phyloP scores from a whole-genome alignment of 2,113 vertebrate genomes.

The Callionymus lyra region DNA sequence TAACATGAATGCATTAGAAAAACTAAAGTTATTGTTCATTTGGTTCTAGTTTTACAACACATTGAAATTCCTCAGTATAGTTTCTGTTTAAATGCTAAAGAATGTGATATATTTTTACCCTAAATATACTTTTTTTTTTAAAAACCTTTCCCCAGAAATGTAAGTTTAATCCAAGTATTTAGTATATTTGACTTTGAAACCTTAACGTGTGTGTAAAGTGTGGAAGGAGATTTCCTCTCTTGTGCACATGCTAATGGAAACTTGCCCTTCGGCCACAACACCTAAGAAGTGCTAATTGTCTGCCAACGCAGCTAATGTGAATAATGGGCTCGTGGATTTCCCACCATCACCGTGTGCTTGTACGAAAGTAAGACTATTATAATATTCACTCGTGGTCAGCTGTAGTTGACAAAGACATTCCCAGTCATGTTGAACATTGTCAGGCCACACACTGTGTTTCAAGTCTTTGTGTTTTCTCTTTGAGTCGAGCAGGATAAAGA shows the following conservation, averaged over 20 bases:
- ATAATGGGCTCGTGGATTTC: slow-evolving; percentile 21
- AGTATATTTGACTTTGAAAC: too few relatives aligned
- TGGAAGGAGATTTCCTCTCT: slow-evolving; percentile 36
- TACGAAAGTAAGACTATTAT: slow-evolving; percentile 1
- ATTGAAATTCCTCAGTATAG: too few relatives aligned
- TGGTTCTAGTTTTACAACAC: too few relatives aligned
- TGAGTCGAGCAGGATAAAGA: slow-evolving; percentile 20
- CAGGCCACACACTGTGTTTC: slow-evolving; percentile 35
- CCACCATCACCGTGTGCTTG: slow-evolving; percentile 11
- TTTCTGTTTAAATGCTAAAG: too few relatives aligned
- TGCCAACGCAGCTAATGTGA: slow-evolving; percentile 45
- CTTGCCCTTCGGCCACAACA: slow-evolving; percentile 38
- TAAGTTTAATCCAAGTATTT: too few relatives aligned
- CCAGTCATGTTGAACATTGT: slow-evolving; percentile 11
- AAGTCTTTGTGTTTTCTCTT: slow-evolving; percentile 20
- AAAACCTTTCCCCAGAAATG: too few relatives aligned
- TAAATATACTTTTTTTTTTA: too few relatives aligned
- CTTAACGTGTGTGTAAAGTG: slow-evolving; percentile 35
- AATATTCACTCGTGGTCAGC: too few relatives aligned
- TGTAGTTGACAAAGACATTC: background rate
- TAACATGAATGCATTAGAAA: too few relatives aligned
- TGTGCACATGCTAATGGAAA: slow-evolving; percentile 22
- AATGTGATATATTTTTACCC: too few relatives aligned
- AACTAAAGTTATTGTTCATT: too few relatives aligned
- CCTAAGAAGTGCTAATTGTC: slow-evolving; percentile 46